phyloP scores from a whole-genome alignment of 2,888 invertebrate genomes.

The Hirtodrosophila cameraria region DNA sequence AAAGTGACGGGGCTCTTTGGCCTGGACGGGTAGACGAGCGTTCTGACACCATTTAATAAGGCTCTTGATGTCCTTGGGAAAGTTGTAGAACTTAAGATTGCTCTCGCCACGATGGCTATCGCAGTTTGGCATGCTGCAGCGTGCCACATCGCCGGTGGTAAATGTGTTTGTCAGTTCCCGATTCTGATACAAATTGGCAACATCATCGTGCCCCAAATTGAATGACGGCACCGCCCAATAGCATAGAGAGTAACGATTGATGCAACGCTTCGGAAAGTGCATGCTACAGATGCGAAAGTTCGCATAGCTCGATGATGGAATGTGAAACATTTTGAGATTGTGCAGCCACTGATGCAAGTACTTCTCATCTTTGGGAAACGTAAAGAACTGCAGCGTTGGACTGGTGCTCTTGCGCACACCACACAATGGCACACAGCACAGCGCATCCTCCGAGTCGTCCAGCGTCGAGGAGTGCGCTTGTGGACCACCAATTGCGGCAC shows the following conservation, averaged over 20 bases:
- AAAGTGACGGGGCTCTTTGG: conserved; percentile 80
- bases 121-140: conserved; percentile 82
- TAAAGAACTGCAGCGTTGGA: conserved; percentile 80
- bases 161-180: conserved; percentile 80
- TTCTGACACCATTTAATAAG: conserved; percentile 82
- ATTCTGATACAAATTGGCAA: conserved; percentile 81
- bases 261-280: conserved; percentile 81
- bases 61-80: conserved; percentile 79
- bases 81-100: conserved; percentile 81
- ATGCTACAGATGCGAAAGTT: conserved; percentile 79
- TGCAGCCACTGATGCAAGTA: conserved; percentile 81
- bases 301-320: conserved; percentile 67
- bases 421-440: conserved; percentile 80
- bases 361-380: conserved; percentile 80
- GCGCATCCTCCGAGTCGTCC: conserved; percentile 74
- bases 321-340: conserved; percentile 79
- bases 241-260: conserved; percentile 81
- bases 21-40: conserved; percentile 78
- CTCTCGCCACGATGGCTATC: conserved; percentile 79
- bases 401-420: conserved; percentile 79
- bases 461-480: conserved; percentile 73
- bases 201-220: conserved; percentile 80
- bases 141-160: conserved; percentile 78
- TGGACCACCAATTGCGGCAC: conserved; percentile 55
- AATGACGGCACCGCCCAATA: conserved; percentile 82